A percentile compares a stretch with the other conserved stretches of the same genome.
phyloP scores from a whole-genome alignment of 1,140 invertebrate genomes.

The Neomicropteryx cornuta region DNA sequence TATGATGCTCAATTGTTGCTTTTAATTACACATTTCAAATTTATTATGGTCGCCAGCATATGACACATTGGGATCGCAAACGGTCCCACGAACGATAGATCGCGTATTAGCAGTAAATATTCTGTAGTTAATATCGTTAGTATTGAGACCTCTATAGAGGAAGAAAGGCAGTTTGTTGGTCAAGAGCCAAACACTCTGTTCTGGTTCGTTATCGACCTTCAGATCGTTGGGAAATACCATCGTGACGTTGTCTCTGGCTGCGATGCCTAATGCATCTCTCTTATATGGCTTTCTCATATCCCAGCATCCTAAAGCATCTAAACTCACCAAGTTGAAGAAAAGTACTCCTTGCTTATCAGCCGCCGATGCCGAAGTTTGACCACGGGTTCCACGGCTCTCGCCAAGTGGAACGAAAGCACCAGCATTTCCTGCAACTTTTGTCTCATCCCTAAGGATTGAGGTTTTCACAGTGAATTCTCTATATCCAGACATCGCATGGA shows the following conservation, averaged over 20 bases:
- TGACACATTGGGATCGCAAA: constrained; percentile 49
- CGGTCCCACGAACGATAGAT: constrained; percentile 48
- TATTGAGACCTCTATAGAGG: constrained; percentile 52
- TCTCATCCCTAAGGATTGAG: constrained; percentile 48
- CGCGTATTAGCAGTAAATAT: constrained; percentile 50
- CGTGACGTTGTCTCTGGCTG: constrained; percentile 45
- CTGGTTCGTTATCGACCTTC: constrained; percentile 54
- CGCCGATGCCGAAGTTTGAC: constrained; percentile 59
- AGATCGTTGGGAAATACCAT: constrained; percentile 70
- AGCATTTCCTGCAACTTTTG: constrained; percentile 34
- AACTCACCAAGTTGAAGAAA: constrained; percentile 66
- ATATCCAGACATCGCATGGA: constrained; percentile 70
- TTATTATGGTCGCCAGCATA: no score
- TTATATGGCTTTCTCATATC: constrained; percentile 58
- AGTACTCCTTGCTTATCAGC: constrained; percentile 60
- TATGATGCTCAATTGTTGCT: no score
- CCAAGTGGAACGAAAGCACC: constrained; percentile 53
- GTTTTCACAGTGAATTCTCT: constrained; percentile 62
- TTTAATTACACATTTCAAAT: no score
- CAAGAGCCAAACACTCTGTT: constrained; percentile 62
- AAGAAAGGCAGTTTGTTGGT: constrained; percentile 64
- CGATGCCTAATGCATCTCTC: constrained; percentile 46
- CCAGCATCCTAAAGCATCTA: constrained; percentile 68
- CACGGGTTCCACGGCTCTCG: constrained; percentile 43
- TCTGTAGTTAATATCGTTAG: constrained; percentile 57